Conservation (phyloP, 2,888 invertebrate genomes). For the Pilophorus perplexus region DNA sequence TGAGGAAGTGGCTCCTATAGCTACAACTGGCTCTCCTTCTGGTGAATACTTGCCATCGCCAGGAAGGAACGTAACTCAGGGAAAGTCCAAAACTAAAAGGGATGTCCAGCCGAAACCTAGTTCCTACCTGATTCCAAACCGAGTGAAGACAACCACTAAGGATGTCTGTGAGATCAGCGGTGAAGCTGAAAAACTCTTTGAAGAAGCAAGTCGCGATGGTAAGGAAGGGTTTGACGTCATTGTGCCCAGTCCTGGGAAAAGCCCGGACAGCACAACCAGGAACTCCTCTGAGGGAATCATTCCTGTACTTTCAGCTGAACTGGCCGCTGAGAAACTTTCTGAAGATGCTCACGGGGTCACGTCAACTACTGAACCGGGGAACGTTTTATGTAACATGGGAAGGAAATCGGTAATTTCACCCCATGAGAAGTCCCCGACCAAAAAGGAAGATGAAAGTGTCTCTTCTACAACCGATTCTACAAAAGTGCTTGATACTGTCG, state of each 20-base stretch:
- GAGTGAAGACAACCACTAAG: not conserved
- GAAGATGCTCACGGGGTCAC: conserved; percentile 15
- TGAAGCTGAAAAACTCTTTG: not conserved
- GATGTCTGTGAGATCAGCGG: not conserved
- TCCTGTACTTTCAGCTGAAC: not conserved
- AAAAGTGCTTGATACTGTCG: too few relatives aligned
- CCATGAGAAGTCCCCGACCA: not conserved
- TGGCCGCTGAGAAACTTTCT: not conserved
- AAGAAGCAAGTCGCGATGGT: not conserved
- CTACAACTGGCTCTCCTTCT: too few relatives aligned
- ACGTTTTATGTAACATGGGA: not conserved
- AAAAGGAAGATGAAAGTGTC: conserved; percentile 14
- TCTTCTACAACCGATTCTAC: conserved; percentile 16
- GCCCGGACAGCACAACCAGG: conserved; percentile 10
- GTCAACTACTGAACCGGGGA: conserved; percentile 6
- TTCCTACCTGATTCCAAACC: too few relatives aligned
- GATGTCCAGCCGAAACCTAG: too few relatives aligned
- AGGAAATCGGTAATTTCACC: not conserved
- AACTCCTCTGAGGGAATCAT: not conserved
- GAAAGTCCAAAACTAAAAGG: too few relatives aligned
- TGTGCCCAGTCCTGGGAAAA: conserved; percentile 6
- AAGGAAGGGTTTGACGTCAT: not conserved
- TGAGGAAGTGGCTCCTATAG: too few relatives aligned
- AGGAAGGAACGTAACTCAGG: too few relatives aligned
- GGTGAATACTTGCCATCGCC: too few relatives aligned